Conservation (phyloP, 2,888 invertebrate species). For the Dryocosmus kuriphilus region DNA sequence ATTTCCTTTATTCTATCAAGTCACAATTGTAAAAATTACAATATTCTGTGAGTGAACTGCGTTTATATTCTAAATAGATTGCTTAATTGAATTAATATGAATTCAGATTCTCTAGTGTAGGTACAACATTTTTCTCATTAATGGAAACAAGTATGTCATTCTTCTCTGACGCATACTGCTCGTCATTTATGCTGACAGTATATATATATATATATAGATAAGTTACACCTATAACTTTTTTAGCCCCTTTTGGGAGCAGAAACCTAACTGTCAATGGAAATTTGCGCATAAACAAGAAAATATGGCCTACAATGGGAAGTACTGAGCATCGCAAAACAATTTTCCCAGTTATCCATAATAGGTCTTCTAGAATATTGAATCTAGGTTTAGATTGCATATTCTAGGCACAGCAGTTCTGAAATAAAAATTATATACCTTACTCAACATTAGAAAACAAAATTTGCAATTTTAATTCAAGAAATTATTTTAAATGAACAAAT, state of each 20-base stretch:
- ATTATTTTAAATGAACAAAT: too few relatives aligned
- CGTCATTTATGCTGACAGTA: background rate
- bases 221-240: background rate
- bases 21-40: background rate
- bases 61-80: background rate
- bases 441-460: background rate
- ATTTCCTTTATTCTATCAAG: too few relatives aligned
- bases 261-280: conserved; percentile 5
- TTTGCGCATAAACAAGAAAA: background rate
- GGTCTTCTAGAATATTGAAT: background rate
- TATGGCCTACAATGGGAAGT: background rate
- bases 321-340: background rate
- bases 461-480: too few relatives aligned
- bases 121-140: background rate
- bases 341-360: background rate
- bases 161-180: background rate
- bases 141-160: background rate
- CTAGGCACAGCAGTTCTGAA: background rate
- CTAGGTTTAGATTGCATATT: background rate
- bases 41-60: background rate
- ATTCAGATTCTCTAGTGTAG: background rate
- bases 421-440: conserved; percentile 5
- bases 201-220: background rate
- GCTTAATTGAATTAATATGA: background rate
- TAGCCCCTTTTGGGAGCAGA: background rate